These are phyloP conservation scores for Leistus spinibarbis DNA, from an alignment of 2,888 invertebrate species.

Conservation along the genomic window DNA sequence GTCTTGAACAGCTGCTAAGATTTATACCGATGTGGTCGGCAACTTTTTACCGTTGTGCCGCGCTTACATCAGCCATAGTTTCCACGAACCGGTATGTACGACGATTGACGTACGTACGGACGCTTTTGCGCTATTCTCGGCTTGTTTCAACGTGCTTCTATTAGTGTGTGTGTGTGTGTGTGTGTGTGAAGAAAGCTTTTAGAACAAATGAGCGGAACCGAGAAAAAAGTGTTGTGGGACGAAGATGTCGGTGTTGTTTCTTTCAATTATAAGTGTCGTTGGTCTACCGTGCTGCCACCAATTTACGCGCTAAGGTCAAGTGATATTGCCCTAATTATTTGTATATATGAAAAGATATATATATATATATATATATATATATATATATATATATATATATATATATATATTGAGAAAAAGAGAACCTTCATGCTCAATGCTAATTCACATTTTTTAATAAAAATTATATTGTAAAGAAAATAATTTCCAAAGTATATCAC, in stretches of 20 bases:
- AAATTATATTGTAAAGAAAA: too few species aligned
- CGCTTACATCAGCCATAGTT: slow-evolving; percentile 2
- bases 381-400: too few species aligned
- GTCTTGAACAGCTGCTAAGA: slow-evolving; percentile 20
- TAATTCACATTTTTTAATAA: too few species aligned
- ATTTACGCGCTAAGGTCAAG: neutral
- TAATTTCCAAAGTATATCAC: too few species aligned
- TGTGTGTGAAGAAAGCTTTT: slow-evolving; percentile 18
- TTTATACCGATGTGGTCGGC: slow-evolving; percentile 21
- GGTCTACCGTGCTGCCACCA: neutral
- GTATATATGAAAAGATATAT: neutral
- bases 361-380: too few species aligned
- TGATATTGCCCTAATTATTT: neutral
- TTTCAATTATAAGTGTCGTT: slow-evolving; percentile 17
- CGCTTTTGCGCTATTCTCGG: neutral
- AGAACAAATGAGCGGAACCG: slow-evolving; percentile 26
- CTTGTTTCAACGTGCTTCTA: neutral
- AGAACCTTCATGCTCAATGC: too few species aligned
- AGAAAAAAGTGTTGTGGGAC: slow-evolving; percentile 15
- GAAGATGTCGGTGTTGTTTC: neutral
- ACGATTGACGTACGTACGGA: neutral
- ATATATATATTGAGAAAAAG: too few species aligned
- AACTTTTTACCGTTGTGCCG: slow-evolving; percentile 30
- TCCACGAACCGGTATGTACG: neutral
- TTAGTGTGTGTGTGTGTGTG: too few species aligned